These are phyloP conservation scores for Oryzias celebensis DNA, from an alignment of 2,113 vertebrate genomes.

Conservation along the genomic window DNA sequence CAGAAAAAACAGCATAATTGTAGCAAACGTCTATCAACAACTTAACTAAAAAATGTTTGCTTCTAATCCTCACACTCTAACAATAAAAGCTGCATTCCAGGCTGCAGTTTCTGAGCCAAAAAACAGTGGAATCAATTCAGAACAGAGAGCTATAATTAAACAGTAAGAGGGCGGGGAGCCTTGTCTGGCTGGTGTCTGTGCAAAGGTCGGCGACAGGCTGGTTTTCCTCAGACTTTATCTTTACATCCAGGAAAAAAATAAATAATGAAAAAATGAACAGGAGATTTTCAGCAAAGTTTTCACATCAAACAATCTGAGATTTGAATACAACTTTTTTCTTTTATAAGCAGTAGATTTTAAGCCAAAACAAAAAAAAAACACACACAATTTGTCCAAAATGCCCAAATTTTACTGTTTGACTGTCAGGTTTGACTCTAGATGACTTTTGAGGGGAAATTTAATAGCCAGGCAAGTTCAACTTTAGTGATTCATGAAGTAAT, in stretches of 20 bases:
- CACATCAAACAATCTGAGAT: conserved; percentile 5
- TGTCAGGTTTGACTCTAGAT: conserved; percentile 43
- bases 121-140: conserved; percentile 6
- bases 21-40: background rate
- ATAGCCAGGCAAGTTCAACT: no score
- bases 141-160: conserved; percentile 41
- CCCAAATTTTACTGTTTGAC: conserved; percentile 4
- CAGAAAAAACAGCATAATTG: background rate
- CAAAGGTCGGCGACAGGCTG: conserved; percentile 40
- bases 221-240: conserved; percentile 42
- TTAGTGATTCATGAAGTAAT: no score
- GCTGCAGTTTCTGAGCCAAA: background rate
- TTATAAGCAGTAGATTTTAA: conserved; percentile 34
- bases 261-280: background rate
- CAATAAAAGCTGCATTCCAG: background rate
- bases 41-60: background rate
- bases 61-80: background rate
- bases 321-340: background rate
- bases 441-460: no score
- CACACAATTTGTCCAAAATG: conserved; percentile 24
- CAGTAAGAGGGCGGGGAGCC: conserved; percentile 18
- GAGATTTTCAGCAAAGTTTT: background rate
- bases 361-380: conserved; percentile 42
- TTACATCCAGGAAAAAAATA: conserved; percentile 7
- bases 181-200: conserved; percentile 23